phyloP scores from a whole-genome alignment of 2,888 invertebrate species.

The Acleris emargana region DNA sequence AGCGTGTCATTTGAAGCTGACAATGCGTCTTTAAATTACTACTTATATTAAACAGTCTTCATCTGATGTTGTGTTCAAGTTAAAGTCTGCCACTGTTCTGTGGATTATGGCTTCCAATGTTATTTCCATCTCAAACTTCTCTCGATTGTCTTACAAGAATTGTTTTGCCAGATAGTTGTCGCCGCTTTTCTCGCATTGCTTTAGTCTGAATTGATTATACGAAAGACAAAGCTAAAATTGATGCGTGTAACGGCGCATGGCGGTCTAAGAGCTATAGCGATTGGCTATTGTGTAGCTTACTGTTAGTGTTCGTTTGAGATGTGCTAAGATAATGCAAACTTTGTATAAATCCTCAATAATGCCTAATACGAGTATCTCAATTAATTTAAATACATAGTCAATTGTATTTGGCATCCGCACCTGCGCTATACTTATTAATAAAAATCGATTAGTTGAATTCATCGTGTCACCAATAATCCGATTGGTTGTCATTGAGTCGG shows the following conservation, averaged over 20 bases:
- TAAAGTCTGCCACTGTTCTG: not conserved
- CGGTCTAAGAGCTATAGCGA: not conserved
- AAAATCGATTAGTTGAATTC: conserved; percentile 32
- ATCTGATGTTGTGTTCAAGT: conserved; percentile 7
- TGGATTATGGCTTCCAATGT: not conserved
- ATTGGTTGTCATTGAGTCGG: conserved; percentile 53
- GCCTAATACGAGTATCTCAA: not conserved
- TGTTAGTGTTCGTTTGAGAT: not conserved
- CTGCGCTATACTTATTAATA: conserved; percentile 19
- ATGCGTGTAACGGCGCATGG: not conserved
- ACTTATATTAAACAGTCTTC: conserved; percentile 1
- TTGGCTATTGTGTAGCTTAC: not conserved
- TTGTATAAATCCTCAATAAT: no score
- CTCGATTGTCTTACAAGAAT: no score
- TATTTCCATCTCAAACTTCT: not conserved
- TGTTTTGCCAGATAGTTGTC: not conserved
- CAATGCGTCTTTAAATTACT: conserved; percentile 11
- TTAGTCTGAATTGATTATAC: not conserved
- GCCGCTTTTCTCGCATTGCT: not conserved
- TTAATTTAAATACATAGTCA: conserved; percentile 12
- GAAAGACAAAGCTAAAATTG: not conserved
- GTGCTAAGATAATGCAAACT: no score
- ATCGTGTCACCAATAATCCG: conserved; percentile 53
- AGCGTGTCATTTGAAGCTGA: not conserved
- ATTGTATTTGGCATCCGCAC: conserved; percentile 10